Evolutionary conservation across 2,888 invertebrate genomes (phyloP), one percentile per base, ranked within the genome.

Genomic region (Agrilus biguttatus): DNA sequence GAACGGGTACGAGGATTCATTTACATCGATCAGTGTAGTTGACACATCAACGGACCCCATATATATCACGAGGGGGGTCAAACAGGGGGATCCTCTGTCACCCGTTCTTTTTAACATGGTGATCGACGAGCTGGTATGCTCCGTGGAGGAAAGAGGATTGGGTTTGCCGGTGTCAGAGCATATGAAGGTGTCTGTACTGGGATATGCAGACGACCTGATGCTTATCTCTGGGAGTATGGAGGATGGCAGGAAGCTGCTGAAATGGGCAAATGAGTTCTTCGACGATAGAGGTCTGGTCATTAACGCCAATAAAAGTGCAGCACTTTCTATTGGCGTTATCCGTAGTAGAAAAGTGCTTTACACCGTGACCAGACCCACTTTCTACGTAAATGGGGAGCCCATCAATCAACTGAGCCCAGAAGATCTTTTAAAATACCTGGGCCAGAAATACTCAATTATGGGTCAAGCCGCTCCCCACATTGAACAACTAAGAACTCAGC

Each of bases 141-240:
- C n/a, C n/a, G n/a, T n/a, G n/a, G n/a, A n/a, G n/a, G n/a, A n/a
- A n/a, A n/a, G n/a, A n/a, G 10, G 14, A 0, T 55, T 12, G 44
- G n/a, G n/a, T n/a, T n/a, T n/a, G n/a, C n/a, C n/a, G n/a, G n/a
- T n/a, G n/a, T n/a, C 40, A 41, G 12, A 36, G 0, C 43, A 36
- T 1, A 2, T n/a, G 0, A 39, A 21, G 5, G 40, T 60, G 14
- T 51, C 56, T 3, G 55, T 53, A 3, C 39, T 63, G n/a, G 61
- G 58, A 4, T 65, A 57, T 45, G 64, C 48, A 2, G 48, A 46
- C 19, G 46, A 48, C 19, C 23, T 44, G 10, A 19, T 46, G 2
- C 14, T 46, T 8, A 5, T 39, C 8, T 37, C 40, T 1, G 44
- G 46, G 12, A 21, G 37, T 1, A 8, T 34, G 8, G 33, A 36